These are phyloP conservation scores for Philaenus spumarius DNA, from an alignment of 1,140 invertebrate species.

Conservation along the genomic window DNA sequence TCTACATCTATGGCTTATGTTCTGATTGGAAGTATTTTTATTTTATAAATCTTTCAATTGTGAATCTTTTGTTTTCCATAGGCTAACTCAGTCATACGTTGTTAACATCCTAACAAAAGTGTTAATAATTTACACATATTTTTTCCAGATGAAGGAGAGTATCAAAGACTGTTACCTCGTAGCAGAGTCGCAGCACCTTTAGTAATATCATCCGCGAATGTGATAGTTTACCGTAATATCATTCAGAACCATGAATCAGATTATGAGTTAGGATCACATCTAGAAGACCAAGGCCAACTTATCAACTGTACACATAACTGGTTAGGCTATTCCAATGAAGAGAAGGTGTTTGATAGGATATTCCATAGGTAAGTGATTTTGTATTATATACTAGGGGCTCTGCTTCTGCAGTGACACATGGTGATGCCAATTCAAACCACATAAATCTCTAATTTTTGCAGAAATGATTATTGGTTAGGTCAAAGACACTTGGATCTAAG, in stretches of 20 bases:
- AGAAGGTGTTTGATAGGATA: slow-evolving; percentile 67
- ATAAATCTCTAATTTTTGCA: slow-evolving; percentile 31
- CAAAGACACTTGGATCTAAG: no score
- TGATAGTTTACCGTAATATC: slow-evolving; percentile 84
- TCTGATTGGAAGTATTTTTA: no score
- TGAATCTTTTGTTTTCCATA: no score
- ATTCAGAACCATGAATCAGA: slow-evolving; percentile 83
- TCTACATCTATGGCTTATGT: no score
- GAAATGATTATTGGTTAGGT: background rate
- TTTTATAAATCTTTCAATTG: no score
- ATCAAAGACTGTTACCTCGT: slow-evolving; percentile 67
- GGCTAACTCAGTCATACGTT: no score
- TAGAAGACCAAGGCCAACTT: slow-evolving; percentile 88
- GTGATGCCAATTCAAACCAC: no score
- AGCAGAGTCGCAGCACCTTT: slow-evolving; percentile 84
- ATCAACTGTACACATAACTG: slow-evolving; percentile 94
- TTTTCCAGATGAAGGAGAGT: slow-evolving; percentile 28
- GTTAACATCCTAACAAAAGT: no score
- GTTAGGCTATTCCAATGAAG: slow-evolving; percentile 74
- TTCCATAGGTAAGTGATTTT: slow-evolving; percentile 64
- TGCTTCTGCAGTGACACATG: no score
- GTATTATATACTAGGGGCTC: no score
- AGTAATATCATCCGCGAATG: slow-evolving; percentile 84
- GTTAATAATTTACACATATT: no score
- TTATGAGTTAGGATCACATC: slow-evolving; percentile 92